Evolutionary conservation across 2,113 vertebrate species (phyloP), one percentile per base, ranked within the genome.

Genomic region (Oryzias javanicus): DNA sequence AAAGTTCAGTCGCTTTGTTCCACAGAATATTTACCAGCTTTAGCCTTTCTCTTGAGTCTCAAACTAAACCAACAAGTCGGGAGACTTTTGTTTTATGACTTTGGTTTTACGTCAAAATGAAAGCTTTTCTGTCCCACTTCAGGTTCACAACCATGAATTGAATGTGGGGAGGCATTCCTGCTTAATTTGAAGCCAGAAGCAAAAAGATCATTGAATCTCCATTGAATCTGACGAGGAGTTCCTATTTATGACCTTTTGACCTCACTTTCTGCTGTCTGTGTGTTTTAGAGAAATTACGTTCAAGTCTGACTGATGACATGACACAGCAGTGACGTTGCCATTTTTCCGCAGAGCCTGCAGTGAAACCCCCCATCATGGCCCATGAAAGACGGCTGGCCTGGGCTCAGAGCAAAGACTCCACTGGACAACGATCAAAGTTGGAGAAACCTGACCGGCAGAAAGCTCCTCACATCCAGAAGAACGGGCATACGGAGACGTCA

Each of bases 321-420:
- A 27, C 12, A 44, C 19, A 24, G 55, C 6, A 1, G 44, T 47
- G 25, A 1, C 16, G 4, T 25, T 49, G 20, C 49, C 15, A 55
- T 5, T 0, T 16, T 55, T 73, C 25, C 35, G 19, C 48, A 83
- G 83, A 72, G 67, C 56, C 60, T 53, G 40, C 41, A 16, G 25
- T 1, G 44, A 63, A 15, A 35, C 41, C 70, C 0, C 46, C 59
- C 67, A 72, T 18, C 44, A 5, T 64, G 47, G 86, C 82, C 19
- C 44, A 13, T 41, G 4, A 77, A 49, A 68, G 83, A 17, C 81
- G 88, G 4, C 93, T 83, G 88, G 95, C 94, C 87, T 98, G 95
- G 95, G 95, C 94, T 44, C 90, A 92, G 69, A 96, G 93, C 91
- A 92, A 90, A 66, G 94, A 95, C 71, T 97, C 95, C 4, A 1